Conservation (phyloP, 2,888 invertebrate species). For the Melanargia galathea region DNA sequence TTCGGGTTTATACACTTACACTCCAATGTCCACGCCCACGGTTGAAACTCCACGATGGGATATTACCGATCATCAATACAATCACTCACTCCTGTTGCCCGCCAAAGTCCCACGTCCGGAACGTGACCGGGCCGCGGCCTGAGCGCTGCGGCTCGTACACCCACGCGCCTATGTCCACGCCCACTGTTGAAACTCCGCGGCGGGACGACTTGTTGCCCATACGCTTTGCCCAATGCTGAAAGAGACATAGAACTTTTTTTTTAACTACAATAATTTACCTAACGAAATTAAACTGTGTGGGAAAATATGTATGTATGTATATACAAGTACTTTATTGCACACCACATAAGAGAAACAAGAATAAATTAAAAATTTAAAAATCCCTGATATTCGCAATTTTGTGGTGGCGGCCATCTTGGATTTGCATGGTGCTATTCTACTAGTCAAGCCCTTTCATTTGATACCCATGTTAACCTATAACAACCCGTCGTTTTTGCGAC, state of each 20-base stretch:
- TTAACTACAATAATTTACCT: too few species aligned
- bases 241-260: neutral
- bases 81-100: conserved; percentile 92
- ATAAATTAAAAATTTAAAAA: too few species aligned
- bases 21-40: conserved; percentile 98
- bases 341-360: too few species aligned
- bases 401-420: too few species aligned
- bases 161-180: conserved; percentile 98
- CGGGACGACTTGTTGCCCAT: conserved; percentile 95
- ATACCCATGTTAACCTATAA: too few species aligned
- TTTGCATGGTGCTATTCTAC: too few species aligned
- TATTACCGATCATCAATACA: neutral
- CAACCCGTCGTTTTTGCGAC: too few species aligned
- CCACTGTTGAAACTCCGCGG: conserved; percentile 96
- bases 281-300: neutral
- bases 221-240: conserved; percentile 95
- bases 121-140: conserved; percentile 91
- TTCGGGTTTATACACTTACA: conserved; percentile 94
- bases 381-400: too few species aligned
- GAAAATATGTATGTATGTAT: too few species aligned
- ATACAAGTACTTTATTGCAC: too few species aligned
- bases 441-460: too few species aligned
- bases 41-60: conserved; percentile 93
- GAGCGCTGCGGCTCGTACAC: conserved; percentile 90
- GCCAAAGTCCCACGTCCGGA: conserved; percentile 99